Percentiles rank a stretch among this genome's conserved stretches.
Evolutionary conservation across 2,888 invertebrate genomes (phyloP).

Genomic region (Serrognathus titanus): DNA sequence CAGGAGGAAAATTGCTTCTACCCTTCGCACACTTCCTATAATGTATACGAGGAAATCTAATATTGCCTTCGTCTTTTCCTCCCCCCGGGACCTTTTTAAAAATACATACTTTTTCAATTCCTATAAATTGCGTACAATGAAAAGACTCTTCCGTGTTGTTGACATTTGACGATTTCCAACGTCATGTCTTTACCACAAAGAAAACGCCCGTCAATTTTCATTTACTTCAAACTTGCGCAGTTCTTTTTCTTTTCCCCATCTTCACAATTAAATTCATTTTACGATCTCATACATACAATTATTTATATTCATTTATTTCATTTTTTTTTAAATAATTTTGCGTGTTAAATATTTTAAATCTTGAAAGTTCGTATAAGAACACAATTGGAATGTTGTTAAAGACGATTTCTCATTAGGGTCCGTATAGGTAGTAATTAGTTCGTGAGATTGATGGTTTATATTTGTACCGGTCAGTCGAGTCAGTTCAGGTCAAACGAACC

Average conservation of each 20-base stretch:
- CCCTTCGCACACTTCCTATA: neutral
- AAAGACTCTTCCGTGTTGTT: constrained; percentile 25
- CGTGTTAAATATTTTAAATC: neutral
- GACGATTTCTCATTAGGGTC: constrained; percentile 6
- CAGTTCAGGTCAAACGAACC: constrained; percentile 7
- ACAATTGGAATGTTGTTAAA: too few species aligned
- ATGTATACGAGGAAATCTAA: neutral
- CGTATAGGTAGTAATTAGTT: constrained; percentile 8
- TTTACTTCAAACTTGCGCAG: constrained; percentile 3
- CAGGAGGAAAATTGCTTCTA: too few species aligned
- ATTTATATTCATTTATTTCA: too few species aligned
- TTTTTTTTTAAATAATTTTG: too few species aligned
- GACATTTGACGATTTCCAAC: constrained; percentile 32
- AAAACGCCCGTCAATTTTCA: constrained; percentile 16
- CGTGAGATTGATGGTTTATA: constrained; percentile 12
- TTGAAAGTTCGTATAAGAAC: neutral
- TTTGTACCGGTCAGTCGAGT: constrained; percentile 13
- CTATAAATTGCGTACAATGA: constrained; percentile 27
- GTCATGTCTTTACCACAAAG: constrained; percentile 9
- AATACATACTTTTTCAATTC: constrained; percentile 33
- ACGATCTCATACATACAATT: neutral
- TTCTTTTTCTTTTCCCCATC: neutral
- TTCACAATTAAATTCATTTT: neutral
- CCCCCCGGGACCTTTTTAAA: constrained; percentile 25
- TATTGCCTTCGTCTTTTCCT: constrained; percentile 4